These are phyloP conservation scores for Virgularia gustaviana DNA, from an alignment of 92 coral and sea anemone species.

Conservation along the genomic window DNA sequence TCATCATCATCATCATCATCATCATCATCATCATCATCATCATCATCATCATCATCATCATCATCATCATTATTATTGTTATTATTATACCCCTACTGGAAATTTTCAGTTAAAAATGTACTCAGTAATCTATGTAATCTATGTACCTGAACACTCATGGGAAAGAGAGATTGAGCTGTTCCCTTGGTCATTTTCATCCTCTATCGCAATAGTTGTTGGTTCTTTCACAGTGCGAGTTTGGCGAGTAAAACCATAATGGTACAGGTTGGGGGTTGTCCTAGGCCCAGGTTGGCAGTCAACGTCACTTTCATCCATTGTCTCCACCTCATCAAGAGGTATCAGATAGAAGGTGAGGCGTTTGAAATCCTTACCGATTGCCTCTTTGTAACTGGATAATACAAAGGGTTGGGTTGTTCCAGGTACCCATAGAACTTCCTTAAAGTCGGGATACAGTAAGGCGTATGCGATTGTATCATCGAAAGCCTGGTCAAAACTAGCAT, in stretches of 20 bases:
- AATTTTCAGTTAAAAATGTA: too few species aligned
- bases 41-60: too few species aligned
- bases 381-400: conserved; percentile 49
- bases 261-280: background rate
- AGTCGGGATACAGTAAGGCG: conserved; percentile 66
- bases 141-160: too few species aligned
- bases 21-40: too few species aligned
- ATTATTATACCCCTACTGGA: too few species aligned
- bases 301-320: background rate
- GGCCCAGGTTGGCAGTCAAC: conserved; percentile 17
- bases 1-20: too few species aligned
- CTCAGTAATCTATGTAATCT: too few species aligned
- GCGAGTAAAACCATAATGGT: background rate
- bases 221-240: background rate
- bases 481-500: conserved; percentile 57
- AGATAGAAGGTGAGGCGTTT: conserved; percentile 62
- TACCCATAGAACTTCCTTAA: conserved; percentile 49
- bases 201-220: background rate
- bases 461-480: conserved; percentile 49
- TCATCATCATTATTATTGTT: too few species aligned
- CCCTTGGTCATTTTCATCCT: background rate
- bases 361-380: conserved; percentile 60
- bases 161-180: too few species aligned
- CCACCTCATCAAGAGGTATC: conserved; percentile 37
- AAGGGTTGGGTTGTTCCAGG: conserved; percentile 59